Base-by-base conservation (phyloP, 2,113 vertebrate genomes). In the Isurus oxyrinchus region DNA sequence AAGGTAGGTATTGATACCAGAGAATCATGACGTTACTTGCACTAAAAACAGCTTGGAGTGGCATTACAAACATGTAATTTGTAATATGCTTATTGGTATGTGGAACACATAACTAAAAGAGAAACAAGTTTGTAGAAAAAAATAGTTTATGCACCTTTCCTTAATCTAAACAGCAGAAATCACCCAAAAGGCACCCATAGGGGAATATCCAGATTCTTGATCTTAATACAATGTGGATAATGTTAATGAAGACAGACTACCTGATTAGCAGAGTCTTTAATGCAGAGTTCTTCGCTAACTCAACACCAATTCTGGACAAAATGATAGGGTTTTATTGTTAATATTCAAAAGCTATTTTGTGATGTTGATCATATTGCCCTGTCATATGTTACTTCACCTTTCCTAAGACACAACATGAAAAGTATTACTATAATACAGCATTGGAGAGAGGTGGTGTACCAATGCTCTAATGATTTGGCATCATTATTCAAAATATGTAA, bases 341-440 rank as follows among this genome's bases (percentile, higher is more conserved):
- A 93, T 93, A 93, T 61, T 93, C 35, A 93, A 93, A 81, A 40
- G n/a, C 79, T 81, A 81, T 81, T 81, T 81, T 81, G 14, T 40
- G 35, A 81, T 14, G 16, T 5, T 40, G n/a, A 81, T 40, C 35
- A 35, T 81, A n/a, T 40, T 81, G 16, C 13, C 40, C 14, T n/a
- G 79, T n/a, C 40, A 40, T 40, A 19, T 13, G 11, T 57, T 35
- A 55, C 87, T 90, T 90, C 53, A 31, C 55, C 59, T 91, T 91
- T 91, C 88, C 88, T 81, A 35, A 11, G 44, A 53, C 8, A 25
- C 49, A 76, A 76, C 72, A 76, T 35, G 27, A 35, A 76, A 76
- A 76, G 69, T 31, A 25, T 23, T 53, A 0, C 21, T 87, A 55
- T 31, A 88, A 55, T 88, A 53, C 23, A 88, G 23, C 21, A 88